Evolutionary conservation across 2,113 vertebrate genomes (phyloP), one percentile per base, ranked within the genome.

Genomic region (Hippopotamus amphibius): DNA sequence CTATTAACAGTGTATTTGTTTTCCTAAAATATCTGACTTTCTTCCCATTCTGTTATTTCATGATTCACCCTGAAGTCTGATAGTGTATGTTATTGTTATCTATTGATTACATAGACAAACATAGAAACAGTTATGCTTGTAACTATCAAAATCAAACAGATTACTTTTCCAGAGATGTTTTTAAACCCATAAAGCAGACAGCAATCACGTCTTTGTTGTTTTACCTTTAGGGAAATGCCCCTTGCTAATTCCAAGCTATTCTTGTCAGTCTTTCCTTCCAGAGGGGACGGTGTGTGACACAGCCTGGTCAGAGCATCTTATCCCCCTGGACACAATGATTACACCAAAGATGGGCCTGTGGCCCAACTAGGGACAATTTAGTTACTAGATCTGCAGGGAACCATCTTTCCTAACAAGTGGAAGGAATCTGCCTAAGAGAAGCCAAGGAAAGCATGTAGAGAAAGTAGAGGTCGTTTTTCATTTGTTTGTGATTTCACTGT

Each of bases 11-110:
- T 53, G 16, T 55, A 50, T 74, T 77, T 93, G 13, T 46, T 82
- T 93, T 76, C 41, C 53, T 71, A 91, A 95, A 94, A 91, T 71
- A 77, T 91, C 53, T 93, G 57, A 74, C 33, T 77, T 37, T 37
- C 28, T 95, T 57, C 41, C 15, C 37, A 46, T 59, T 69, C n/a
- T 72, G 12, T 55, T 79, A 88, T 71, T 93, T 93, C 41, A 76
- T 74, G 46, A 93, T 79, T 61, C 26, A 77, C 37, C 15, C 24
- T 84, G 14, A 43, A 90, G 80, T 77, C 13, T 86, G 59, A 88
- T 50, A 76, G 28, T 53, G 33, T 63, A 69, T 66, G 7, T 65
- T 92, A 65, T n/a, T 80, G 57, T 17, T 77, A 55, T 12, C 65
- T 50, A 28, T 41, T 41, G 48, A 55, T 71, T 79, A 65, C 5